A percentile compares a stretch with the other conserved stretches of the same genome.
phyloP scores from a whole-genome alignment of 2,888 invertebrate genomes.

The Macaria notata region DNA sequence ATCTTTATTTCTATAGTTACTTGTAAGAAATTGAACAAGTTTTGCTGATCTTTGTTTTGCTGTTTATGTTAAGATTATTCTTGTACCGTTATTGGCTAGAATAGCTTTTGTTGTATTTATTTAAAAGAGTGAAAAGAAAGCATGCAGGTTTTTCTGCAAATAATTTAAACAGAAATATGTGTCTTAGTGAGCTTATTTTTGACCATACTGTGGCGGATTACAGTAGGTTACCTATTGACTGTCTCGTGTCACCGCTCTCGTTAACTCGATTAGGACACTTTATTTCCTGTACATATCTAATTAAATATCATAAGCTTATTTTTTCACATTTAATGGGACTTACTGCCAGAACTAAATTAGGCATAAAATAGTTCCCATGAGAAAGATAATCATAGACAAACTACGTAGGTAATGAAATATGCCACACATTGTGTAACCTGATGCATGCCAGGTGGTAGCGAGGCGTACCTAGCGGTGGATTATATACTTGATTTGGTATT shows the following conservation, averaged over 20 bases:
- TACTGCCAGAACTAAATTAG: slow-evolving; percentile 57
- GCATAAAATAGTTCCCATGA: not conserved
- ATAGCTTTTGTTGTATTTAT: slow-evolving; percentile 17
- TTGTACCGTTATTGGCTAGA: slow-evolving; percentile 49
- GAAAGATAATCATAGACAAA: slow-evolving; percentile 2
- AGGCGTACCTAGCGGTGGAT: too few species aligned
- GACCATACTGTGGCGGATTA: not conserved
- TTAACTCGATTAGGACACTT: slow-evolving; percentile 13
- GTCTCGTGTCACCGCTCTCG: not conserved
- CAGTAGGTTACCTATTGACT: not conserved
- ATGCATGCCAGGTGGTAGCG: too few species aligned
- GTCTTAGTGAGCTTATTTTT: slow-evolving; percentile 8
- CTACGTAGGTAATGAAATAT: slow-evolving; percentile 3
- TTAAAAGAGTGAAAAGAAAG: slow-evolving; percentile 8
- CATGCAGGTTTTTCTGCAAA: not conserved
- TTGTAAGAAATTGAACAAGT: slow-evolving; percentile 43
- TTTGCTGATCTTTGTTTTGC: slow-evolving; percentile 54
- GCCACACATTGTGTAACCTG: not conserved
- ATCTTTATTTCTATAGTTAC: slow-evolving; percentile 35
- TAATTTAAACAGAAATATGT: not conserved
- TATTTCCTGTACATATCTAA: slow-evolving; percentile 1
- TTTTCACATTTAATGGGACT: slow-evolving; percentile 43
- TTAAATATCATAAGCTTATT: not conserved
- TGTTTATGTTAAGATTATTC: slow-evolving; percentile 59
- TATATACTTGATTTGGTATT: too few species aligned